Base-by-base conservation (phyloP, 2,797 vertebrate species). In the Champsocephalus gunnari region DNA sequence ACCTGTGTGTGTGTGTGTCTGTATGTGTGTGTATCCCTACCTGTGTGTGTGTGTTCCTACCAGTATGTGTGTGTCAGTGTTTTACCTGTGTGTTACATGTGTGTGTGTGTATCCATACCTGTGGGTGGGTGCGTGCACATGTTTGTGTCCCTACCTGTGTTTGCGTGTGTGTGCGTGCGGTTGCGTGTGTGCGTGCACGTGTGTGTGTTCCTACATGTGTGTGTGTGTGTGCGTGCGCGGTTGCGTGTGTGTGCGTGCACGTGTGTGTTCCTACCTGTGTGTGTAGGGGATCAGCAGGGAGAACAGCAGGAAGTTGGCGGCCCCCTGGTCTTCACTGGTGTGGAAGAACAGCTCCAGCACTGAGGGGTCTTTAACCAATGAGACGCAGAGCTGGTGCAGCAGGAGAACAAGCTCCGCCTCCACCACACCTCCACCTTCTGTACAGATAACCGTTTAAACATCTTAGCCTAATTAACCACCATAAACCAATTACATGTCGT, bases 291-390 rank as follows among this genome's bases (percentile, higher is more conserved):
- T 97, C 62, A 99, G 94, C 54, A 99, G 94, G 43, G 98, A 98
- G 92, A 99, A 99, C 73, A 99, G 95, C 60, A 99, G 96, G 92
- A 99, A 99, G 92, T 99, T 98, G 86, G 98, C 94, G 0, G 97
- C 97, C 66, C 98, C 98, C 77, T 99, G 98, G 92, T 99, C 97
- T 79, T 98, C 96, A 0, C 96, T 97, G 16, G 96, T 97, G 84
- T 99, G 97, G 89, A 99, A 99, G 88, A 99, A 98, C 19, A 99
- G 93, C 62, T 99, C 98, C 82, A 99, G 93, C 55, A 98, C 96
- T 0, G 97, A 98, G 0, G 97, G 94, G 53, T 99, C 97, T 92
- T 96, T 96, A 90, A 97, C 96, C 94, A 99, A 94, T 69, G 96
- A 96, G 71, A 91, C 95, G 61, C 97, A 98, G 43, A 99, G 93